These are phyloP conservation scores for Morpho helenor DNA, from an alignment of 2,888 invertebrate species.

Conservation along the genomic window DNA sequence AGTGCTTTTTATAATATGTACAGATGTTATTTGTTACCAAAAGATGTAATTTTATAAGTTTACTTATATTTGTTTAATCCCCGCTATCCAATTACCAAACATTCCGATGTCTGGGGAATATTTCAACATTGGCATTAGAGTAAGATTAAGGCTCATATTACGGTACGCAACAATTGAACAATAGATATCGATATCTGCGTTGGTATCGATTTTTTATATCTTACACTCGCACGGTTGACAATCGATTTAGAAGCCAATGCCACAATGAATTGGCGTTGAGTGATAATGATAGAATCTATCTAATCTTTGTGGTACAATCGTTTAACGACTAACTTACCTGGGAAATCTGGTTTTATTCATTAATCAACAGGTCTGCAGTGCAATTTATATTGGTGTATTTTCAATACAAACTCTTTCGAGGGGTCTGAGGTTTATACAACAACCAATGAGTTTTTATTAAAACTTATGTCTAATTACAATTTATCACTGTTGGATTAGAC, in stretches of 20 bases:
- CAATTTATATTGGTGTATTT: no score
- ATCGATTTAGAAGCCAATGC: constrained; percentile 50
- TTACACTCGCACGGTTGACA: constrained; percentile 38
- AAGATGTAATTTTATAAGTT: constrained; percentile 5
- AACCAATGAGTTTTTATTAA: no score
- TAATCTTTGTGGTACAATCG: neutral
- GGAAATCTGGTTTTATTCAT: no score
- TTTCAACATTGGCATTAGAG: constrained; percentile 17
- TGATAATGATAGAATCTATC: neutral
- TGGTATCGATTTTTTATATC: constrained; percentile 44
- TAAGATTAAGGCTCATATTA: constrained; percentile 15
- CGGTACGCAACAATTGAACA: constrained; percentile 43
- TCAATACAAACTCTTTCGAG: no score
- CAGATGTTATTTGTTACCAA: no score
- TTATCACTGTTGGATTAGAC: no score
- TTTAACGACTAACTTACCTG: constrained; percentile 4
- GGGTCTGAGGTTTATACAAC: no score
- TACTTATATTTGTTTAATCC: constrained; percentile 8
- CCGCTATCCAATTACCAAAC: constrained; percentile 17
- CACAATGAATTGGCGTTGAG: constrained; percentile 17
- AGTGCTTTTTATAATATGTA: neutral
- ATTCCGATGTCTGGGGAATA: constrained; percentile 11
- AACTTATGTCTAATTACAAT: no score
- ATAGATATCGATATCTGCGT: constrained; percentile 42
- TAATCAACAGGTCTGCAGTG: no score